Evolutionary conservation across 2,888 invertebrate species (phyloP).

Genomic region (Tachystola acroxantha): DNA sequence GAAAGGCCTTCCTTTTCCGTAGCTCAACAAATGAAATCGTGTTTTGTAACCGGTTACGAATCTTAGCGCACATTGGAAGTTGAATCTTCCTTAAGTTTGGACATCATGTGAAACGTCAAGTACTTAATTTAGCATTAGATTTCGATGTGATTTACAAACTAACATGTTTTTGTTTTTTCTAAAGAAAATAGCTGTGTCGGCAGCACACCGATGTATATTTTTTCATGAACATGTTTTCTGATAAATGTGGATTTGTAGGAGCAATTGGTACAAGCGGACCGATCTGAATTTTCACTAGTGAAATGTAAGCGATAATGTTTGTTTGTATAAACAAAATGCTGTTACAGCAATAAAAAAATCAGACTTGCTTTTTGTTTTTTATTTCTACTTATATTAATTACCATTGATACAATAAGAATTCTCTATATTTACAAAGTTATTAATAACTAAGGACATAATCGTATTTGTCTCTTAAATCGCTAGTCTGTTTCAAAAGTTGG

Average conservation of each 20-base stretch:
- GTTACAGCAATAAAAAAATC: slow-evolving; percentile 76
- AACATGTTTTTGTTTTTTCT: slow-evolving; percentile 17
- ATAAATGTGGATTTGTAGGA: slow-evolving; percentile 16
- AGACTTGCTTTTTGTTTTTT: slow-evolving; percentile 46
- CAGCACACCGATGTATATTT: slow-evolving; percentile 32
- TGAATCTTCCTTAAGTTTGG: slow-evolving; percentile 22
- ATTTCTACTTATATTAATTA: slow-evolving; percentile 20
- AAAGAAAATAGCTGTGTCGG: slow-evolving; percentile 15
- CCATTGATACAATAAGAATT: too few species aligned
- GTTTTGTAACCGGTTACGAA: too few species aligned
- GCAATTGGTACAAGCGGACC: slow-evolving; percentile 49
- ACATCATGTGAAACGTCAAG: slow-evolving; percentile 23
- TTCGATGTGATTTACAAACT: slow-evolving; percentile 35
- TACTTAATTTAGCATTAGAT: slow-evolving; percentile 65
- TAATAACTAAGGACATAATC: too few species aligned
- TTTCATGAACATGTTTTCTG: slow-evolving; percentile 21
- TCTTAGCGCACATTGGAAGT: too few species aligned
- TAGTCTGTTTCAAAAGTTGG: too few species aligned
- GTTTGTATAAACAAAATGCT: slow-evolving; percentile 73
- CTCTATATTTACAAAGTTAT: too few species aligned
- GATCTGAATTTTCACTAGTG: slow-evolving; percentile 65
- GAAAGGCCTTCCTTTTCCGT: too few species aligned
- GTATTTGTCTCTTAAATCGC: too few species aligned
- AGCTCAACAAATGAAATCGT: too few species aligned
- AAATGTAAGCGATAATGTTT: slow-evolving; percentile 62